Percentiles rank a stretch among this genome's conserved stretches.
Evolutionary conservation across 2,113 vertebrate genomes (phyloP).

Genomic region (Danionella cerebrum): DNA sequence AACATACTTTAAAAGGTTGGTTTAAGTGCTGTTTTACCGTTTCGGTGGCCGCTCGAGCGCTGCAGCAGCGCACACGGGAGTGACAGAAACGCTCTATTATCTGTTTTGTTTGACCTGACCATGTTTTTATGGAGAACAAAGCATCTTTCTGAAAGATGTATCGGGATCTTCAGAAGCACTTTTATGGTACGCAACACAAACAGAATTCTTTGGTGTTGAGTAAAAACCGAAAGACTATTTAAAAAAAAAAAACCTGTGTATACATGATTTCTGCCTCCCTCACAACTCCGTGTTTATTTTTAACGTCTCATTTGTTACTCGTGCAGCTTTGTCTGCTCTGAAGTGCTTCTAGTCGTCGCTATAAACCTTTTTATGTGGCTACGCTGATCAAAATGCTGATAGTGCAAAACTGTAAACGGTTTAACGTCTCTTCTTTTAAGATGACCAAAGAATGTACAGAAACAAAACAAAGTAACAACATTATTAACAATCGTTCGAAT

Average conservation of each 20-base stretch:
- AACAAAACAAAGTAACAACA: constrained; percentile 48
- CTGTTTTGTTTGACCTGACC: constrained; percentile 48
- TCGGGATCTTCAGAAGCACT: constrained; percentile 8
- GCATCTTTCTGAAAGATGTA: background rate
- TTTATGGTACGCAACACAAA: constrained; percentile 67
- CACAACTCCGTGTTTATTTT: constrained; percentile 1
- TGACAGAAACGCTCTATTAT: constrained; percentile 21
- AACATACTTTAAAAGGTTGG: constrained; percentile 53
- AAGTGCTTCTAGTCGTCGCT: constrained; percentile 79
- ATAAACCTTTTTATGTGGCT: constrained; percentile 81
- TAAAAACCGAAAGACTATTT: constrained; percentile 56
- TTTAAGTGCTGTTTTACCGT: constrained; percentile 70
- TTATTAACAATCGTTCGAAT: constrained; percentile 47
- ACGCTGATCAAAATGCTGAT: constrained; percentile 81
- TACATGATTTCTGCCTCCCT: constrained; percentile 9
- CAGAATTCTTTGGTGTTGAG: constrained; percentile 87
- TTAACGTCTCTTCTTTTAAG: constrained; percentile 46
- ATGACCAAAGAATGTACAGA: constrained; percentile 41
- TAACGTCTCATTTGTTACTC: constrained; percentile 1
- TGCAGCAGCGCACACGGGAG: constrained; percentile 32
- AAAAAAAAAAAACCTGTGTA: constrained; percentile 8
- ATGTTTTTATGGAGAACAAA: constrained; percentile 29
- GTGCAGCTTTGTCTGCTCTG: constrained; percentile 68
- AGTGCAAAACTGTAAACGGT: constrained; percentile 97
- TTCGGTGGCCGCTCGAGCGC: constrained; percentile 48